A percentile compares a stretch with the other conserved stretches of the same genome.
phyloP scores from a whole-genome alignment of 2,113 vertebrate genomes.

The Myotis lucifugus region DNA sequence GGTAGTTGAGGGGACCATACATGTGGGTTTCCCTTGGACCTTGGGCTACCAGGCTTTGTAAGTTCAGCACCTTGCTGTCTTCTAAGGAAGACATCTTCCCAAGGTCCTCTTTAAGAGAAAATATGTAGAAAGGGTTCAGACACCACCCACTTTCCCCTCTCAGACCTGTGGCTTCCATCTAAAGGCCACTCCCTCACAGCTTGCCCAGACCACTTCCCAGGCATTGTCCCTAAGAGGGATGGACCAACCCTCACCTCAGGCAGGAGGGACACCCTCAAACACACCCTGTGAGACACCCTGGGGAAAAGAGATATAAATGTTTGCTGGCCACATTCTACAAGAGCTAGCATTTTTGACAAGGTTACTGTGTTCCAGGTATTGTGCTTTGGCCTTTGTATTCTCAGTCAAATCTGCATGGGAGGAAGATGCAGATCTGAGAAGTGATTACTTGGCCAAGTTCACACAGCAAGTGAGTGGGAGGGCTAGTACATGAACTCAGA shows the following conservation, averaged over 20 bases:
- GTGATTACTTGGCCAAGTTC: background rate
- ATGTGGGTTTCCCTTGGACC: background rate
- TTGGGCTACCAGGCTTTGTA: background rate
- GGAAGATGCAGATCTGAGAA: background rate
- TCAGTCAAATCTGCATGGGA: background rate
- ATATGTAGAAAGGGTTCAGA: background rate
- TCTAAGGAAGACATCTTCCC: background rate
- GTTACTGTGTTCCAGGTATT: background rate
- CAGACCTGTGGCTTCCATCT: background rate
- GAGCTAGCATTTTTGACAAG: background rate
- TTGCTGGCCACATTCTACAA: background rate
- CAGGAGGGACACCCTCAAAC: background rate
- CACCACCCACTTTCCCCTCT: background rate
- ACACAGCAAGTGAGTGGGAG: background rate
- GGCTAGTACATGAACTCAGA: background rate
- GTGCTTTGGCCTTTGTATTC: background rate
- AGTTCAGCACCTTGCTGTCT: background rate
- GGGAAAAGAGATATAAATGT: background rate
- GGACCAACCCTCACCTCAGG: background rate
- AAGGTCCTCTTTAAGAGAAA: background rate
- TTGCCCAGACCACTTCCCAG: background rate
- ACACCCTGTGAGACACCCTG: background rate
- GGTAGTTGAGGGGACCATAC: background rate
- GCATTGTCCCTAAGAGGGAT: background rate
- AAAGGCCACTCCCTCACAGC: background rate